phyloP scores from a whole-genome alignment of 2,797 vertebrate species.

The Cynopterus sphinx region DNA sequence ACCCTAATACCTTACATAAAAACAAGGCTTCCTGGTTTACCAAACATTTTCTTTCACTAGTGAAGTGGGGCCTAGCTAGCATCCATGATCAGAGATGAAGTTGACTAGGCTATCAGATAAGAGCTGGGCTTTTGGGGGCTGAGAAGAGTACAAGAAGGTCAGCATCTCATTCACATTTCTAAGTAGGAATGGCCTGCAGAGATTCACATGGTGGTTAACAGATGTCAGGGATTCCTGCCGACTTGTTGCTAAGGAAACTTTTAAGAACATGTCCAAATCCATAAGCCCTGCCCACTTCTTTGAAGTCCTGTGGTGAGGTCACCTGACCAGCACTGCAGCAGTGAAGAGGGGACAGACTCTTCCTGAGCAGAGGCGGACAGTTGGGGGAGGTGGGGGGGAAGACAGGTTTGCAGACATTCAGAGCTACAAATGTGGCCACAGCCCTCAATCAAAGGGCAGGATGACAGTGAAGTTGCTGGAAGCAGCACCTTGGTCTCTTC shows the following conservation, averaged over 20 bases:
- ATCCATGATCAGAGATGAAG: background rate
- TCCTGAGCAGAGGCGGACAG: background rate
- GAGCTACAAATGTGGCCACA: background rate
- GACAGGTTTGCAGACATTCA: background rate
- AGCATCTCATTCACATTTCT: constrained; percentile 10
- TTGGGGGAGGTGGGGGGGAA: background rate
- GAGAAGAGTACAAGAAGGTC: background rate
- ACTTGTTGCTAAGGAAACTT: constrained; percentile 75
- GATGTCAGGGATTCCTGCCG: constrained; percentile 50
- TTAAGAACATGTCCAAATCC: constrained; percentile 39
- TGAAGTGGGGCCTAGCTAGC: background rate
- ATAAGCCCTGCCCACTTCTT: constrained; percentile 7
- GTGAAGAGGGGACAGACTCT: background rate
- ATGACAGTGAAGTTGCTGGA: background rate
- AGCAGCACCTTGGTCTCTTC: background rate
- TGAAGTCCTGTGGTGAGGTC: background rate
- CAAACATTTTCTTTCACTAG: background rate
- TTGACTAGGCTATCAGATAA: background rate
- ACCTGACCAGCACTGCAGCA: background rate
- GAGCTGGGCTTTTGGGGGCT: background rate
- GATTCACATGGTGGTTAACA: background rate
- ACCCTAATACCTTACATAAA: background rate
- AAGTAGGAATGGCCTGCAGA: background rate
- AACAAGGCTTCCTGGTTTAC: background rate
- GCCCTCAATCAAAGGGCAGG: background rate